Evolutionary conservation across 2,797 vertebrate species (phyloP), one percentile per base, ranked within the genome.

Genomic region (Liparis tanakae): DNA sequence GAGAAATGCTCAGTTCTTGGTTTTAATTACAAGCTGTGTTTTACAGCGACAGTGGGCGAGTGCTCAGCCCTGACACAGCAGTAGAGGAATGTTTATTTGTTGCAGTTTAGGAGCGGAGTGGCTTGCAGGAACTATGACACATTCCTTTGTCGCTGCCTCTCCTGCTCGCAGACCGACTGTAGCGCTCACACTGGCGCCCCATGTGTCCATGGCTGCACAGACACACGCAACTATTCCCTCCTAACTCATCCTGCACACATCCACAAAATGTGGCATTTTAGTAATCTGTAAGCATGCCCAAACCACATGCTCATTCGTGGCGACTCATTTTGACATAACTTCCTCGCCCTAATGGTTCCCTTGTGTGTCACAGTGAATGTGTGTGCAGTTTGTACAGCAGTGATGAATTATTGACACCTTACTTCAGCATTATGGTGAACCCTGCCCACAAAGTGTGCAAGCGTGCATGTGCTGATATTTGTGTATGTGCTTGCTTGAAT

Each of bases 71-170:
- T 95, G 94, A 95, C 94, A 94, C 89, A 94, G 87, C 76, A 88
- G 86, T 51, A 69, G 81, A 94, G 90, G 94, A 95, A 95, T 95
- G 94, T 95, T 94, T 94, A 94, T 94, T 92, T 94, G 93, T 92
- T 93, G 90, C 92, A 93, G 88, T 94, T 94, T 93, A 86, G 87
- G 88, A 94, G 87, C 87, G 65, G 85, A 88, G 91, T 85, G 90
- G 89, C 90, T 93, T 92, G 87, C 87, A 93, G 89, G 90, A 92
- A 93, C 91, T 91, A 86, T 94, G 93, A 94, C 93, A 93, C 94
- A 95, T 93, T 94, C 93, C 88, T 89, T 74, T 93, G 89, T 93
- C 93, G 92, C 87, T 84, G 87, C 79, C 82, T 86, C 74, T 85
- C 56, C 70, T 37, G 71, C 87, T 88, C 22, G 20, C 62, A 88